Base-by-base conservation (phyloP, 2,797 vertebrate species). In the Cynodonichthys magdalenae region DNA sequence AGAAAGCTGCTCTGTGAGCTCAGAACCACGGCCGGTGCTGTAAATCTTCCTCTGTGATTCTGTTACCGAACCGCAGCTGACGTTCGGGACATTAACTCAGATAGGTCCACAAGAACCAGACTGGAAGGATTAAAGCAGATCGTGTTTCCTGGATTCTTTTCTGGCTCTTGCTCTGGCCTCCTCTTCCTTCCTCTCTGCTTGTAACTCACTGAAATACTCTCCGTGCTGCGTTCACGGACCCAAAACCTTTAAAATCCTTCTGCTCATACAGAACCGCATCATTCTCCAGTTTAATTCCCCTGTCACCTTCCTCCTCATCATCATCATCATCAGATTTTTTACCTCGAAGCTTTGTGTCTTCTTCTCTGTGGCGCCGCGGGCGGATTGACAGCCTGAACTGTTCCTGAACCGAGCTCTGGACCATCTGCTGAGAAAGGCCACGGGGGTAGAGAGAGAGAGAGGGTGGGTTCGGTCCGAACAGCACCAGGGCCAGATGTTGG, bases 401-500 rank as follows among this genome's bases (percentile, higher is more conserved):
- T 63, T 89, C 64, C 80, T 90, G 89, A 91, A 92, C 90, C 86
- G 71, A 81, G 44, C 49, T 78, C 34, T 27, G 81, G 82, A 86
- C 84, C 89, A 87, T 88, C 88, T 89, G 84, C 69, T 79, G 65
- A 65, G 62, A 61, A 68, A 69, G 69, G 29, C 48, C 17, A 5
- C 55, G 54, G 53, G 48, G 56, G 4, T 20, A 27, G 36, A 46
- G 46, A 45, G 36, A 48, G 70, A 17, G 57, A 41, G 20, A 3
- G 12, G 3, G 71, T 59, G 77, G 75, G 81, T 81, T 90, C 83
- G 63, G 68, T 75, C 76, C 75, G 81, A 36, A 11, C 66, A 73
- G 45, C 80, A 85, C 53, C 82, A 58, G 64, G 78, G 78, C 89
- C 92, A 92, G 89, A 89, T 92, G 91, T 88, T 87, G 85, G 75